Percentiles rank a stretch among this genome's conserved stretches.
Evolutionary conservation across 2,888 invertebrate species (phyloP).

Genomic region (Oasisia sp.): DNA sequence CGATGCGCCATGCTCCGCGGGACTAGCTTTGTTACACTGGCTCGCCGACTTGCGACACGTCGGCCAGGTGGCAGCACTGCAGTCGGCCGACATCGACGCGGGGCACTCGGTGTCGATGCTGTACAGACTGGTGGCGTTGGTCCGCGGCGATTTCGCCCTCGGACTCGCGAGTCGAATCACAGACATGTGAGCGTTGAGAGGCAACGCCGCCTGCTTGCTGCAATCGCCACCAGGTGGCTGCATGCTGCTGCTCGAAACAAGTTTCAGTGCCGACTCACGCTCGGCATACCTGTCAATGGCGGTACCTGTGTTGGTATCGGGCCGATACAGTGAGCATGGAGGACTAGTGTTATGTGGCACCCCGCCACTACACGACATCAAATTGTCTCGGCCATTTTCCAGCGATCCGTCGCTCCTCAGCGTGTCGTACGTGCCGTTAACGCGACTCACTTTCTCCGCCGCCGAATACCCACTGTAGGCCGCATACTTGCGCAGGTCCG

Average conservation of each 20-base stretch:
- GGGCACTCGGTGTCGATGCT: neutral
- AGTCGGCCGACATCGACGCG: neutral
- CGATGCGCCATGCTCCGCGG: neutral
- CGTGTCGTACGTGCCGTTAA: constrained; percentile 50
- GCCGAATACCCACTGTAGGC: constrained; percentile 38
- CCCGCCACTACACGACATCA: constrained; percentile 18
- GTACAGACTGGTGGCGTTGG: constrained; percentile 22
- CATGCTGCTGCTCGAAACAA: constrained; percentile 3
- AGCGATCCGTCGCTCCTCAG: constrained; percentile 26
- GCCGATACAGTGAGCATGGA: constrained; percentile 36
- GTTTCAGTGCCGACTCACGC: neutral
- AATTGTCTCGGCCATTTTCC: neutral
- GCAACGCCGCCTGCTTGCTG: constrained; percentile 26
- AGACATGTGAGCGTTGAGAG: constrained; percentile 33
- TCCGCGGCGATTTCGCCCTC: constrained; percentile 31
- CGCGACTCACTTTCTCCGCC: constrained; percentile 44
- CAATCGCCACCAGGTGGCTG: constrained; percentile 26
- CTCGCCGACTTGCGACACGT: constrained; percentile 8
- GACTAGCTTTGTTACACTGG: constrained; percentile 27
- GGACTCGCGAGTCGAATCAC: constrained; percentile 40
- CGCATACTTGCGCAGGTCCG: constrained; percentile 54
- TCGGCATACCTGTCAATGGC: constrained; percentile 23
- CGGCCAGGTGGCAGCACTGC: constrained; percentile 21
- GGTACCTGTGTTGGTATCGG: constrained; percentile 19
- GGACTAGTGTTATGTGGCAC: constrained; percentile 32